Conservation (phyloP, 2,797 vertebrate genomes). For the Falco rusticolus region DNA sequence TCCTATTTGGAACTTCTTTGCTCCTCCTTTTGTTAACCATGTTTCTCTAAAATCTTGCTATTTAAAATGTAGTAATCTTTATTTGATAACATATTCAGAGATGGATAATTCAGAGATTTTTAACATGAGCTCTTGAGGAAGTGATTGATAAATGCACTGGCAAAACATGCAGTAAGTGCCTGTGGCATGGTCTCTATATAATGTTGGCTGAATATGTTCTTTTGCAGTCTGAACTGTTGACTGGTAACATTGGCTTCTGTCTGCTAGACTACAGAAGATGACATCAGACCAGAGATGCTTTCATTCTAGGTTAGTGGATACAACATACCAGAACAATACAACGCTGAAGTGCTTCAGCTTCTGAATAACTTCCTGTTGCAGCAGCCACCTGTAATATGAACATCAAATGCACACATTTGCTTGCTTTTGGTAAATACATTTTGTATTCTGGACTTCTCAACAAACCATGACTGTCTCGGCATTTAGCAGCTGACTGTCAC, state of each 20-base stretch:
- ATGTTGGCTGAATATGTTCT: neutral
- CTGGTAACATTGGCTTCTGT: neutral
- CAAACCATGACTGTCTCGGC: neutral
- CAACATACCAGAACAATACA: neutral
- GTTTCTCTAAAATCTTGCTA: neutral
- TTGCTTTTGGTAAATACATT: neutral
- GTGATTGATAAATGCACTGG: slow-evolving; percentile 10
- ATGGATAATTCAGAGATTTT: neutral
- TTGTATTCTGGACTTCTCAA: neutral
- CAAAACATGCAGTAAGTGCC: neutral
- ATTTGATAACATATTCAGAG: neutral
- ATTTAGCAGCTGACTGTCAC: neutral
- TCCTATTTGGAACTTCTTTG: neutral
- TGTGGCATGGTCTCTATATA: neutral
- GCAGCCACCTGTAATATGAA: neutral
- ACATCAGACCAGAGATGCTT: neutral
- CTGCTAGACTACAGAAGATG: neutral
- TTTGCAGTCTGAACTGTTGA: neutral
- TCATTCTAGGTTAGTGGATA: neutral
- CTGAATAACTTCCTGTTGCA: neutral
- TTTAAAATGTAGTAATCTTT: neutral
- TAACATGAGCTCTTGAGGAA: neutral
- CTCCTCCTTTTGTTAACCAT: neutral
- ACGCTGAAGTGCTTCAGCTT: neutral
- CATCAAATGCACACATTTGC: neutral